Percentiles rank a stretch among this genome's conserved stretches.
Evolutionary conservation across 2,113 vertebrate genomes (phyloP).

Genomic region (Cyphomyrus discorhynchus): DNA sequence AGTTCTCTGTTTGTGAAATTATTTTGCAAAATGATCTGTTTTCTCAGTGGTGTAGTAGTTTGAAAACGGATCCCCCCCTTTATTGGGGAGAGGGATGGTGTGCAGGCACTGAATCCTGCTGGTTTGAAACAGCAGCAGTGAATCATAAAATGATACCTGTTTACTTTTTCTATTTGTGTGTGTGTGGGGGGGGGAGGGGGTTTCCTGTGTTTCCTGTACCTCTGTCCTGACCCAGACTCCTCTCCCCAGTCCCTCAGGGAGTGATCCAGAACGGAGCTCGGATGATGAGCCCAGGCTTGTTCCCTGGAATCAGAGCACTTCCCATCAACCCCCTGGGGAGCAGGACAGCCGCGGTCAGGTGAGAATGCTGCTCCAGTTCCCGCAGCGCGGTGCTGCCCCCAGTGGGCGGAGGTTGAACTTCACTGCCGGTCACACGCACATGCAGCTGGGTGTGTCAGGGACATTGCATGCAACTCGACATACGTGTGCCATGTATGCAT

Average conservation of each 20-base stretch:
- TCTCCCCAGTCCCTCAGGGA: slow-evolving; percentile 76
- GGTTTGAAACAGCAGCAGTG: not conserved
- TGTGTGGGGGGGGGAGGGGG: not conserved
- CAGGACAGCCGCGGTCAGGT: slow-evolving; percentile 84
- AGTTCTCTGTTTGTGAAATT: not conserved
- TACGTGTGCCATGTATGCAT: not conserved
- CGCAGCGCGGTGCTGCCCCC: no score
- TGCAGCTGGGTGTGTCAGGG: not conserved
- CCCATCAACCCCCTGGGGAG: slow-evolving; percentile 86
- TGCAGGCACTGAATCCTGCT: not conserved
- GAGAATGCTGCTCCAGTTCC: slow-evolving; percentile 38
- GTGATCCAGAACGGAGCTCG: slow-evolving; percentile 94
- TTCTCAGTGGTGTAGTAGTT: not conserved
- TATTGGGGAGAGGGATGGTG: not conserved
- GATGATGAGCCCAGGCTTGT: slow-evolving; percentile 88
- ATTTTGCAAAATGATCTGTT: not conserved
- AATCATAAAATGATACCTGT: not conserved
- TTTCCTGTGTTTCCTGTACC: not conserved
- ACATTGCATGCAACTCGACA: not conserved
- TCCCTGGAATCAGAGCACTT: slow-evolving; percentile 86
- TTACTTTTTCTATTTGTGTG: not conserved
- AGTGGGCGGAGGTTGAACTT: not conserved
- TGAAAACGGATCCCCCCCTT: not conserved
- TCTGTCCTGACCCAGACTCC: slow-evolving; percentile 16
- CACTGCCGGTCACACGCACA: not conserved